Percentiles rank a stretch among this genome's conserved stretches.
These are phyloP conservation scores for Apis dorsata DNA, from an alignment of 1,140 invertebrate genomes.

Conservation along the genomic window DNA sequence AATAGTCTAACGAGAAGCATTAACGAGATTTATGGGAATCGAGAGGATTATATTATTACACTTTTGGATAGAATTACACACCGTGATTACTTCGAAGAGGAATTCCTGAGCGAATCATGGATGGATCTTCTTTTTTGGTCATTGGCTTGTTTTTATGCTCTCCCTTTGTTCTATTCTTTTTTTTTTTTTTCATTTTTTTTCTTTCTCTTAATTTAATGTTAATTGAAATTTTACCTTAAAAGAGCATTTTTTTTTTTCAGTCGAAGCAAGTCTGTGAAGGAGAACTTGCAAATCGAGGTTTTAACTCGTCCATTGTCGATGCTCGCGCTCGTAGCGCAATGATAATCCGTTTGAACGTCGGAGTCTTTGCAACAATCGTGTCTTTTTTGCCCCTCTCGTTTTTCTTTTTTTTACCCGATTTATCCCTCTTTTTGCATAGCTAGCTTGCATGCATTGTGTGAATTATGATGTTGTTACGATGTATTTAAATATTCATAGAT, in stretches of 20 bases:
- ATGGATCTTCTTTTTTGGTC: constrained; percentile 27
- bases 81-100: neutral
- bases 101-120: neutral
- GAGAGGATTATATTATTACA: constrained; percentile 46
- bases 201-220: neutral
- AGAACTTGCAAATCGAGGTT: neutral
- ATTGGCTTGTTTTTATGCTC: constrained; percentile 22
- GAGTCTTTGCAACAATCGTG: constrained; percentile 55
- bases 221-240: neutral
- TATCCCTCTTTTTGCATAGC: constrained; percentile 44
- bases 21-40: constrained; percentile 50
- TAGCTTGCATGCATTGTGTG: constrained; percentile 57
- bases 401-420: constrained; percentile 51
- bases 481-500: constrained; percentile 23
- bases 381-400: constrained; percentile 30
- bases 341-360: constrained; percentile 53
- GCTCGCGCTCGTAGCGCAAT: constrained; percentile 36
- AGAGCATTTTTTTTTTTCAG: neutral
- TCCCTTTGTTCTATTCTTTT: neutral
- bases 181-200: neutral
- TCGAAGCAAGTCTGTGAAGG: neutral
- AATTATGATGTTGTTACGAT: constrained; percentile 49
- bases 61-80: constrained; percentile 23
- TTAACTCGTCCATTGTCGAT: constrained; percentile 35
- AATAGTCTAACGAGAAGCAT: constrained; percentile 59